Evolutionary conservation across 2,113 vertebrate genomes (phyloP).

Genomic region (Rhabdomys dilectus): DNA sequence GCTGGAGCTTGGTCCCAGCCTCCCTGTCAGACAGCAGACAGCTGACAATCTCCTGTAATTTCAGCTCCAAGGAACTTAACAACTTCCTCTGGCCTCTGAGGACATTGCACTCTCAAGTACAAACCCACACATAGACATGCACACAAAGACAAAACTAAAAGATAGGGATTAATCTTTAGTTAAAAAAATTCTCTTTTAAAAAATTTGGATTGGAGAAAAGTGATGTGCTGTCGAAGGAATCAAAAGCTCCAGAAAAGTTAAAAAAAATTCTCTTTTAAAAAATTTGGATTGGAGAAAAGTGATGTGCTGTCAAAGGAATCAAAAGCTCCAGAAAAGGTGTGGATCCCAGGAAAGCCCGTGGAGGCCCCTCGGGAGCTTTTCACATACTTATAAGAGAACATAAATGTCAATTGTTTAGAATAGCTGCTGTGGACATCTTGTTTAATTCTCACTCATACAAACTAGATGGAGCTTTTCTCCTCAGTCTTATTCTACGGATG

Average conservation of each 20-base stretch:
- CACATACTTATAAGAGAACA: neutral
- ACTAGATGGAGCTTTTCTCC: neutral
- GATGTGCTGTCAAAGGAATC: neutral
- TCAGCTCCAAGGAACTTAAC: neutral
- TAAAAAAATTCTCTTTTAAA: neutral
- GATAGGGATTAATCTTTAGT: neutral
- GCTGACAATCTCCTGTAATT: no score
- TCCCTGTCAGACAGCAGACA: neutral
- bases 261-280: neutral
- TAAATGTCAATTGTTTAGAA: neutral
- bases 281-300: neutral
- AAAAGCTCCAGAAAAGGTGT: neutral
- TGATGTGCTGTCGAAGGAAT: neutral
- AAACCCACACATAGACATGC: neutral
- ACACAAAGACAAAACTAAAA: neutral
- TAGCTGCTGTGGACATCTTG: neutral
- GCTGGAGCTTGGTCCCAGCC: neutral
- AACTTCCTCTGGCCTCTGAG: neutral
- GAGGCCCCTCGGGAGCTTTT: neutral
- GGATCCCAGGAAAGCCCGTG: fast-evolving
- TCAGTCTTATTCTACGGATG: neutral
- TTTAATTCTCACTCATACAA: neutral
- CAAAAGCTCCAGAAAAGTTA: neutral
- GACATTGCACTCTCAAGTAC: neutral
- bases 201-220: neutral